Percentiles rank a stretch among this genome's conserved stretches.
Conservation (phyloP, 2,797 vertebrate genomes). For the Coccyzus lansbergi region DNA sequence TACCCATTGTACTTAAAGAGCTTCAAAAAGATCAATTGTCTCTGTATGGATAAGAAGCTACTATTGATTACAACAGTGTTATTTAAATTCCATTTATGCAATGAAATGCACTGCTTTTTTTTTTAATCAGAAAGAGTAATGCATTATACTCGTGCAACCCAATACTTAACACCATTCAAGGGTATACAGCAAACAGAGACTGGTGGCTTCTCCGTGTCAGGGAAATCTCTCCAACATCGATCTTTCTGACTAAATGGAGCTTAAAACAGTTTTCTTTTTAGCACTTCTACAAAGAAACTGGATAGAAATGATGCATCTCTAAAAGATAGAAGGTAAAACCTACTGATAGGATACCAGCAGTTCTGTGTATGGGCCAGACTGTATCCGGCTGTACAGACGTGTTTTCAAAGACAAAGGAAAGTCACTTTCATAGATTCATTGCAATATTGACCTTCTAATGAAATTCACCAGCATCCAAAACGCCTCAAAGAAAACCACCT, state of each 20-base stretch:
- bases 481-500: background rate
- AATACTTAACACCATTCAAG: background rate
- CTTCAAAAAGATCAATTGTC: conserved; percentile 52
- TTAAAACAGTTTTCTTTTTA: background rate
- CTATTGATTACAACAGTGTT: conserved; percentile 53
- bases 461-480: background rate
- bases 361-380: background rate
- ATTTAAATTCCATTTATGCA: conserved; percentile 54
- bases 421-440: background rate
- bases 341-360: background rate
- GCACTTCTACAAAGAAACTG: background rate
- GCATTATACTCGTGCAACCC: background rate
- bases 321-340: background rate
- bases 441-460: background rate
- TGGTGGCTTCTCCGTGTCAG: background rate
- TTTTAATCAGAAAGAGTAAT: conserved; percentile 14
- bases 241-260: background rate
- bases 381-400: background rate
- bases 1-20: conserved; percentile 30
- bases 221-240: background rate
- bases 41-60: conserved; percentile 31
- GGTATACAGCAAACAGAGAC: background rate
- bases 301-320: background rate
- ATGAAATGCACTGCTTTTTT: conserved; percentile 6
- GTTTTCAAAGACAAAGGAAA: background rate